These are phyloP conservation scores for Ceraclea dissimilis DNA, from an alignment of 2,888 invertebrate species.

Conservation along the genomic window DNA sequence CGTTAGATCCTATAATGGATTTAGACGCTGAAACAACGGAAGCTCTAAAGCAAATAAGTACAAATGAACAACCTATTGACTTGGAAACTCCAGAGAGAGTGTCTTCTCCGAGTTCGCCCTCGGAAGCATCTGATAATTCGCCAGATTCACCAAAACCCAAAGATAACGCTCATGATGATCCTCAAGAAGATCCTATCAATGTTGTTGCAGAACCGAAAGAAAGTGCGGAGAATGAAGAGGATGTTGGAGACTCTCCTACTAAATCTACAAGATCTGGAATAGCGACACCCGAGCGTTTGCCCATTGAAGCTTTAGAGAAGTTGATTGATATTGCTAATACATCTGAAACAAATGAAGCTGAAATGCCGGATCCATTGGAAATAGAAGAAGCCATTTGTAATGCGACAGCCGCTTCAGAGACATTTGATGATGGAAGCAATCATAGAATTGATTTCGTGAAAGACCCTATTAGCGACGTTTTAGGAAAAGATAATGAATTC, in stretches of 20 bases:
- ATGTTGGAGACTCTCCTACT: neutral
- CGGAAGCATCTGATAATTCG: slow-evolving; percentile 1
- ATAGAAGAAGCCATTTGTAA: slow-evolving; percentile 7
- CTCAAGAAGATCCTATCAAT: neutral
- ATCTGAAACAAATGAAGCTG: neutral
- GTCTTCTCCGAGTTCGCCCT: neutral
- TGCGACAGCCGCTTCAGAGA: neutral
- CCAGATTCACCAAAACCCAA: neutral
- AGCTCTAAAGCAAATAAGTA: slow-evolving; percentile 12
- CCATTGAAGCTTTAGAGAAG: slow-evolving; percentile 8
- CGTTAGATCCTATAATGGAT: slow-evolving; percentile 9
- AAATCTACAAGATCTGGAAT: slow-evolving; percentile 1
- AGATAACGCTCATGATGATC: neutral
- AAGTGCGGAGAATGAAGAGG: neutral
- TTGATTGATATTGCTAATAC: slow-evolving; percentile 7
- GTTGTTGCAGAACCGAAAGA: neutral
- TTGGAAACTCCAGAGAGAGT: slow-evolving; percentile 6
- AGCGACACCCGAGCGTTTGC: neutral
- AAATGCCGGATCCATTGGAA: slow-evolving; percentile 13
- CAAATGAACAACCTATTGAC: slow-evolving; percentile 5
- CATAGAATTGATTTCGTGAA: slow-evolving; percentile 11
- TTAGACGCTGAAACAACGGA: slow-evolving; percentile 13
- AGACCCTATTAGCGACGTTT: neutral
- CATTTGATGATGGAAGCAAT: slow-evolving; percentile 8
- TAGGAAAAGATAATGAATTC: slow-evolving; percentile 5